phyloP scores from a whole-genome alignment of 1,140 invertebrate species.

The Philaenus spumarius region DNA sequence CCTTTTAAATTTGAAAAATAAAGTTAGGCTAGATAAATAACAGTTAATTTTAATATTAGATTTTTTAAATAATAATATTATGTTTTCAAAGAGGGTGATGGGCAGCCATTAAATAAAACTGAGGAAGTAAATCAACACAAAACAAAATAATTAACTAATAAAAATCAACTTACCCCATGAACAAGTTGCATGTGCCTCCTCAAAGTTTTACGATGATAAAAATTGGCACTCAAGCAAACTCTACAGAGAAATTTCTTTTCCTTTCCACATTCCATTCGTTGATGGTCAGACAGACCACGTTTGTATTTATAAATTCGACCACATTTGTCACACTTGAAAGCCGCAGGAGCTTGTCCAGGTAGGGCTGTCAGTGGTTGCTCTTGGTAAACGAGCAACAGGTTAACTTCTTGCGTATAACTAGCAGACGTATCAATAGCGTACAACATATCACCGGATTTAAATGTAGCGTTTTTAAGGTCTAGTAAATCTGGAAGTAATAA shows the following conservation, averaged over 20 bases:
- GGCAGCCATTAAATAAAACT: too few relatives aligned
- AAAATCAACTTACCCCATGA: background rate
- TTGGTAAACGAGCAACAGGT: too few relatives aligned
- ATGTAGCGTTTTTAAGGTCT: constrained; percentile 32
- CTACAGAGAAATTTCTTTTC: constrained; percentile 46
- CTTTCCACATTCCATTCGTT: constrained; percentile 47
- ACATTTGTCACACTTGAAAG: constrained; percentile 31
- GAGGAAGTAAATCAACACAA: too few relatives aligned
- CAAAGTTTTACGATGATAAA: constrained; percentile 44
- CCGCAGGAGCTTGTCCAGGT: too few relatives aligned
- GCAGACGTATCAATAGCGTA: constrained; percentile 16
- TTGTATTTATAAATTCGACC: constrained; percentile 45
- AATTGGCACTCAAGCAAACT: constrained; percentile 40
- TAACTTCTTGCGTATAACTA: background rate
- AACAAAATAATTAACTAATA: too few relatives aligned
- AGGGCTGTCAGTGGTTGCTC: too few relatives aligned
- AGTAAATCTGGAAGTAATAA: constrained; percentile 13
- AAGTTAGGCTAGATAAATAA: too few relatives aligned
- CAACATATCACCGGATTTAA: constrained; percentile 21
- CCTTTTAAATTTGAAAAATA: too few relatives aligned
- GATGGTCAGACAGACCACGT: constrained; percentile 45
- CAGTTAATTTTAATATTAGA: too few relatives aligned
- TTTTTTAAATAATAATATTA: too few relatives aligned
- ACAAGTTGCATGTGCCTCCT: constrained; percentile 37
- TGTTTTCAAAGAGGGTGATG: too few relatives aligned